Percentiles rank a stretch among this genome's conserved stretches.
Conservation (phyloP, 2,888 invertebrate genomes). For the Dichetophora obliterata region DNA sequence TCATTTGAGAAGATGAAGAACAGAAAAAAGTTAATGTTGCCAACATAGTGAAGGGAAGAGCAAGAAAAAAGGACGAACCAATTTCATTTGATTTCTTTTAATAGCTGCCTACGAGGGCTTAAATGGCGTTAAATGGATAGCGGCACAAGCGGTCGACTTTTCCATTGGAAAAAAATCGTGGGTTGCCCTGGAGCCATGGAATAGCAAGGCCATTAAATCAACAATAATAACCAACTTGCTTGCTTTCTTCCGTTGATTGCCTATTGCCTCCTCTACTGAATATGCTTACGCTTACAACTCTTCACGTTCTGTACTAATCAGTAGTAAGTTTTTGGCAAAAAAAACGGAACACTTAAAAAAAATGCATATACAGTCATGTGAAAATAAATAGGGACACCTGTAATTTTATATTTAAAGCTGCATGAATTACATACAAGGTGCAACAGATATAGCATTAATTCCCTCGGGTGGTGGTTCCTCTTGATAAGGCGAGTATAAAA, state of each 20-base stretch:
- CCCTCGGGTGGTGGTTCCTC: no score
- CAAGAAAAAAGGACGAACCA: slow-evolving; percentile 2
- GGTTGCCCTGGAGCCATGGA: not conserved
- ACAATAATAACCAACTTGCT: slow-evolving; percentile 20
- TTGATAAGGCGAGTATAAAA: no score
- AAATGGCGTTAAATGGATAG: not conserved
- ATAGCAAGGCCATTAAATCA: slow-evolving; percentile 13
- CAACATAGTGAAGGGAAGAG: not conserved
- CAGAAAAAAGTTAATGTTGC: not conserved
- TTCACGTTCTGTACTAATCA: no score
- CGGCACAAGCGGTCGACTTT: not conserved
- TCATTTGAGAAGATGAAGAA: not conserved
- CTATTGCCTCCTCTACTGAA: no score
- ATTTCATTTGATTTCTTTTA: slow-evolving; percentile 24
- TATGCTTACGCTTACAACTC: not conserved
- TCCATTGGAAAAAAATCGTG: not conserved
- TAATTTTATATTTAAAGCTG: no score
- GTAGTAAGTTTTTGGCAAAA: no score
- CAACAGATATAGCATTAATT: no score
- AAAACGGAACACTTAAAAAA: no score
- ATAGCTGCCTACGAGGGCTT: not conserved
- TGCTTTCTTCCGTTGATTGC: not conserved
- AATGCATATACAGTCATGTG: no score
- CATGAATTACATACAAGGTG: no score
- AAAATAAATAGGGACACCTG: no score